These are phyloP conservation scores for Lophotis ruficrista DNA, from an alignment of 2,113 vertebrate genomes.

Conservation along the genomic window DNA sequence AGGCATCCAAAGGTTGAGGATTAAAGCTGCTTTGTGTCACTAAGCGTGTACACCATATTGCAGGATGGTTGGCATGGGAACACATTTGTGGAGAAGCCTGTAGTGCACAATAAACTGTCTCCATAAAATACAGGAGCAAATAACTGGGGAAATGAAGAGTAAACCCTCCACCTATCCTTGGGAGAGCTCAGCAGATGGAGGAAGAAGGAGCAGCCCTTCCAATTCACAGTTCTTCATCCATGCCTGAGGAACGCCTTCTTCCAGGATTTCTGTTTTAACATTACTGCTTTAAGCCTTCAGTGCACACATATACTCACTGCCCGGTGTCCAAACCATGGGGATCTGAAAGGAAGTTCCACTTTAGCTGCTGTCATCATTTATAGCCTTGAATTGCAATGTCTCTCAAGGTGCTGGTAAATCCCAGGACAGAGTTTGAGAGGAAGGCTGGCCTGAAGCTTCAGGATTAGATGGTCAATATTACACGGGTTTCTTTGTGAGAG, in stretches of 20 bases:
- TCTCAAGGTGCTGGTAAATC: not conserved
- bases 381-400: not conserved
- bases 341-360: not conserved
- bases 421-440: not conserved
- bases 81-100: conserved; percentile 46
- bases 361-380: not conserved
- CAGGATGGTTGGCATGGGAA: conserved; percentile 65
- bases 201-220: not conserved
- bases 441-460: not conserved
- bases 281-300: not conserved
- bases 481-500: not conserved
- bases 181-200: not conserved
- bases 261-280: not conserved
- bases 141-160: conserved; percentile 14
- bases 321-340: fast-evolving
- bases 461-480: not conserved
- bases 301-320: not conserved
- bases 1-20: conserved; percentile 59
- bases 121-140: conserved; percentile 27
- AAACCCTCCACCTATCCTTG: conserved; percentile 31
- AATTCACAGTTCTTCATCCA: not conserved
- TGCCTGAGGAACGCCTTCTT: not conserved
- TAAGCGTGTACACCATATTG: not conserved
- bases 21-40: conserved; percentile 64
- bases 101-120: conserved; percentile 33